These are phyloP conservation scores for Protobothrops mucrosquamatus DNA, from an alignment of 2,113 vertebrate genomes.

Conservation along the genomic window DNA sequence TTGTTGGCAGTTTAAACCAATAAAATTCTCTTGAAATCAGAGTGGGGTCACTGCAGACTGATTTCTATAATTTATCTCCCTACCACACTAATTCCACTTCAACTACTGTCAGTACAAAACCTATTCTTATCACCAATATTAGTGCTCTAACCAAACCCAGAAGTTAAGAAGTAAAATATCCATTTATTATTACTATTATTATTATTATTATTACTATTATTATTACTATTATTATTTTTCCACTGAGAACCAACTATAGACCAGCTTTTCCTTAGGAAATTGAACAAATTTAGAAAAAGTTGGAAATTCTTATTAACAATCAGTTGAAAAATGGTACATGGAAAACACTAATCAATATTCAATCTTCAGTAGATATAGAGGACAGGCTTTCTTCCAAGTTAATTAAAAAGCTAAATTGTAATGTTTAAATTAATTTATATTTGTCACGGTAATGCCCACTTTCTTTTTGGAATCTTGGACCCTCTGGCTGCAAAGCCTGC, in stretches of 20 bases:
- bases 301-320: not conserved
- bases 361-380: not conserved
- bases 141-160: not conserved
- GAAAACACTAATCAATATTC: not conserved
- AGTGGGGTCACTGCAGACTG: not conserved
- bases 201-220: too few species aligned
- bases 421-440: not conserved
- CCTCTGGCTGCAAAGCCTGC: not conserved
- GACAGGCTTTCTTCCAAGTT: not conserved
- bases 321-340: not conserved
- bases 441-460: not conserved
- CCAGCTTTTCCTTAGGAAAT: not conserved
- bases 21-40: not conserved
- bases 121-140: not conserved
- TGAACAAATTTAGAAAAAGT: not conserved
- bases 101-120: not conserved
- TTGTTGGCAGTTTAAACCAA: not conserved
- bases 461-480: not conserved
- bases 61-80: not conserved
- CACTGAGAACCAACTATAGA: not conserved
- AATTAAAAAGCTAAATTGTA: not conserved
- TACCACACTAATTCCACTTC: not conserved
- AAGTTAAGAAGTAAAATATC: not conserved
- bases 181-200: not conserved
- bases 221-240: too few species aligned